Base-by-base conservation (phyloP, 2,113 vertebrate species). In the Hoplias malabaricus region DNA sequence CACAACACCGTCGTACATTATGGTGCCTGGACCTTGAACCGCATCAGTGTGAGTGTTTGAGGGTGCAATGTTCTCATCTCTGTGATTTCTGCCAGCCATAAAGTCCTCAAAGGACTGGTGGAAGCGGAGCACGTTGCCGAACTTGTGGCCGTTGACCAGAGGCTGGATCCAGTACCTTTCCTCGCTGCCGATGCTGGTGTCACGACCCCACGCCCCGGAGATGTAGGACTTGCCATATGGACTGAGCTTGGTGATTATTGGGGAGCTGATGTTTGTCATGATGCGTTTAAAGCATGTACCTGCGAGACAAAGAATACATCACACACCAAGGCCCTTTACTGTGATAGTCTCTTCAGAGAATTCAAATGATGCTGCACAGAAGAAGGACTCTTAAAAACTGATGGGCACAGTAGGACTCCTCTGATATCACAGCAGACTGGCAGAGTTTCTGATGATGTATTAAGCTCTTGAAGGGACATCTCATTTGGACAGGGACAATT, bases 191-290 rank as follows among this genome's bases (percentile, higher is more conserved):
- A 3, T 9, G 21, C 80, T 80, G 2, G 93, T 90, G 80, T 95
- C 92, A 69, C 89, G 90, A 1, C 95, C 95, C 96, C 96, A 97
- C 0, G 94, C 93, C 1, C 96, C 95, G 0, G 91, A 93, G n/a
- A 81, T 91, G 78, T 87, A 91, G 63, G 34, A 48, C 84, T 92
- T 94, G 31, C 95, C 94, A 48, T 25, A 84, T 75, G 94, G 95
- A 82, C 94, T 95, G 82, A 95, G 81, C 77, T 93, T 95, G 31
- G 89, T 92, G 10, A 93, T 11, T 2, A 89, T 75, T 0, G 96
- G 94, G n/a, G 88, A 86, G 48, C 94, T 96, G 84, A 97, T 85
- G 77, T 91, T 95, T 33, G 16, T 82, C 6, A 92, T 87, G 14
- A 89, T 74, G 2, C 89, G 88, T n/a, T 79, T 87, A 2, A 31